These are phyloP conservation scores for Euglossa dilemma DNA, from an alignment of 1,140 invertebrate genomes.

Conservation along the genomic window DNA sequence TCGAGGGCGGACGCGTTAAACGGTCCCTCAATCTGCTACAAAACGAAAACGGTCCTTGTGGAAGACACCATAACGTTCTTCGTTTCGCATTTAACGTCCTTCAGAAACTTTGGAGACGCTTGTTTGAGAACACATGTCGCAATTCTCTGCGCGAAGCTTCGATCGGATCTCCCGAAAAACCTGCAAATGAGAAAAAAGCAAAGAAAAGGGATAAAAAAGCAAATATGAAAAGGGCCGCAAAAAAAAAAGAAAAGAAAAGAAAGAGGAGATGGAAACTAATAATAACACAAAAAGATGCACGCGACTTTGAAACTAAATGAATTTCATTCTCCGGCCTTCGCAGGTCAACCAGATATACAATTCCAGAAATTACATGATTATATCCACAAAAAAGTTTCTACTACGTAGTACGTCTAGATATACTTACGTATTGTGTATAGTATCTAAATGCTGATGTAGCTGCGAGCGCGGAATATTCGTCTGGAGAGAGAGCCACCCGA, in stretches of 20 bases:
- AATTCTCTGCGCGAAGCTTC: constrained; percentile 51
- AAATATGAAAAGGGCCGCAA: background rate
- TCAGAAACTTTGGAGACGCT: constrained; percentile 4
- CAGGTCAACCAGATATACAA: constrained; percentile 59
- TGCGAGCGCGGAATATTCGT: constrained; percentile 66
- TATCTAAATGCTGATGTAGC: constrained; percentile 68
- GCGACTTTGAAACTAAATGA: constrained; percentile 64
- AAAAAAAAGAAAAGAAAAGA: background rate
- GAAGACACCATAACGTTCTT: background rate
- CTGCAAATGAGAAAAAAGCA: background rate
- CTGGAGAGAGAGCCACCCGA: constrained; percentile 35
- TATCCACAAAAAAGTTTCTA: constrained; percentile 68
- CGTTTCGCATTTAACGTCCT: constrained; percentile 10
- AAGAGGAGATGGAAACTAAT: background rate
- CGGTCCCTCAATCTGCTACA: constrained; percentile 21
- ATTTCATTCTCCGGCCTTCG: constrained; percentile 61
- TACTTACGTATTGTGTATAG: constrained; percentile 71
- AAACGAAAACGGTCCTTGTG: background rate
- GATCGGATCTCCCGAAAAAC: constrained; percentile 59
- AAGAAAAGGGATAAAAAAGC: too few species aligned
- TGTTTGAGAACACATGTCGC: background rate
- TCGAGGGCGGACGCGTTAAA: constrained; percentile 33
- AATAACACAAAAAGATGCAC: constrained; percentile 51
- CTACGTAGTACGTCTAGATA: constrained; percentile 71
- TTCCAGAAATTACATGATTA: constrained; percentile 65